Percentiles rank a stretch among this genome's conserved stretches.
phyloP scores from a whole-genome alignment of 23 tunicate species.

The Clavelina lepadiformis region DNA sequence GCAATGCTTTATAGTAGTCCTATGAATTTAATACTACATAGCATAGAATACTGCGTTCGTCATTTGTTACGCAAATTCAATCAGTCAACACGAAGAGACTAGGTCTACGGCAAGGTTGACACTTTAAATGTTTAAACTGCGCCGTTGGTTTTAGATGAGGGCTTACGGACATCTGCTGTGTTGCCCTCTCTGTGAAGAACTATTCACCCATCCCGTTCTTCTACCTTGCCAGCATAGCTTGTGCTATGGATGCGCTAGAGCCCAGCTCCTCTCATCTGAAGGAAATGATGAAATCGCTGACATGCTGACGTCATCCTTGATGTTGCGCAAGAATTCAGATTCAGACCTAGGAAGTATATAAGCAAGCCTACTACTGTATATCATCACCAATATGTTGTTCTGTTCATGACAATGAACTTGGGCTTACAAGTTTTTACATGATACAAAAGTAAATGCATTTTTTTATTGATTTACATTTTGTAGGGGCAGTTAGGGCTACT shows the following conservation, averaged over 20 bases:
- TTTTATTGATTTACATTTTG: background rate
- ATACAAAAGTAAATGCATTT: background rate
- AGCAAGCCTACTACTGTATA: background rate
- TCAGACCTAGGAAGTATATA: background rate
- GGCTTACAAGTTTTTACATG: too few relatives aligned
- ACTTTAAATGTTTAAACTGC: background rate
- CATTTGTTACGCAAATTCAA: too few relatives aligned
- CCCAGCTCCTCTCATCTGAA: conserved; percentile 50
- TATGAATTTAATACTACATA: too few relatives aligned
- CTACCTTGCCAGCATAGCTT: conserved; percentile 86
- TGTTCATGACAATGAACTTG: background rate
- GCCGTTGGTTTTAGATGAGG: conserved; percentile 35
- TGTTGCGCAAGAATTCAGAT: background rate
- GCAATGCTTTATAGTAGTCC: too few relatives aligned
- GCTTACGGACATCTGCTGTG: conserved; percentile 49
- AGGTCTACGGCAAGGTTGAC: too few relatives aligned
- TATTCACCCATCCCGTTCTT: conserved; percentile 74
- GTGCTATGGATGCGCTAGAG: conserved; percentile 86
- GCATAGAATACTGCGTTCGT: too few relatives aligned
- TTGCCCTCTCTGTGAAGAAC: conserved; percentile 72
- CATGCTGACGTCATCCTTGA: too few relatives aligned
- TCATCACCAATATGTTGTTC: background rate
- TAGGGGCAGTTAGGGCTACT: background rate
- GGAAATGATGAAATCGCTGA: background rate
- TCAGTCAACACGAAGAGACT: too few relatives aligned